Conservation (phyloP, 1,140 invertebrate species). For the Sinonovacula constricta region DNA sequence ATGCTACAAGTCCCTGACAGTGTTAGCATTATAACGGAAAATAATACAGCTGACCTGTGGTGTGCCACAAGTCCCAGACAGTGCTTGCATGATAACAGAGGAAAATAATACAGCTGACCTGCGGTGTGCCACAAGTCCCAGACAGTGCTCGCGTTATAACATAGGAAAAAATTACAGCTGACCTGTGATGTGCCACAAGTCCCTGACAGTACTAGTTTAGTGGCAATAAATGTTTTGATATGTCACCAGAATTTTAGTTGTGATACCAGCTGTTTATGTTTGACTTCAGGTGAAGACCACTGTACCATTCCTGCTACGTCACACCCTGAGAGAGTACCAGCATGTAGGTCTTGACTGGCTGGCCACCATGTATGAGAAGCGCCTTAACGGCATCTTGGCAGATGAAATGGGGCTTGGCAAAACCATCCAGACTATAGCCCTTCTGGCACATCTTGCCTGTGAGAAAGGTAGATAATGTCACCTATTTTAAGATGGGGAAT, state of each 20-base stretch:
- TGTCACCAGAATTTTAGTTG: too few relatives aligned
- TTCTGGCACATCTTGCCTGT: slow-evolving; percentile 97
- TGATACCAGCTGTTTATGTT: too few relatives aligned
- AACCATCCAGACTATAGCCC: slow-evolving; percentile 99
- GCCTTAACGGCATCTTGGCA: slow-evolving; percentile 91
- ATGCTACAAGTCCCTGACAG: too few relatives aligned
- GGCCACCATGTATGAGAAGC: slow-evolving; percentile 98
- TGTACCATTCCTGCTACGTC: slow-evolving; percentile 95
- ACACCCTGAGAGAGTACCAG: slow-evolving; percentile 96
- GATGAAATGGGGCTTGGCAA: slow-evolving; percentile 93
- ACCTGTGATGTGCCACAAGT: too few relatives aligned
- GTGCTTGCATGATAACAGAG: too few relatives aligned
- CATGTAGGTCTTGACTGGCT: slow-evolving; percentile 99
- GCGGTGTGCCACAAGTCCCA: too few relatives aligned
- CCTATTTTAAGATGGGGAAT: too few relatives aligned
- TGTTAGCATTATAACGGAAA: too few relatives aligned
- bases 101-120: too few relatives aligned
- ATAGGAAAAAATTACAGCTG: neutral
- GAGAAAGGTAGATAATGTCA: slow-evolving; percentile 95
- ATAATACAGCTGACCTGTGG: too few relatives aligned
- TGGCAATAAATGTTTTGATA: too few relatives aligned
- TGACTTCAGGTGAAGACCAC: slow-evolving; percentile 93
- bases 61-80: too few relatives aligned
- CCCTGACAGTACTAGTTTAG: neutral
- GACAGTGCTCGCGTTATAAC: neutral